Evolutionary conservation across 2,888 invertebrate species (phyloP), one percentile per base, ranked within the genome.

Genomic region (Erebia ligea): DNA sequence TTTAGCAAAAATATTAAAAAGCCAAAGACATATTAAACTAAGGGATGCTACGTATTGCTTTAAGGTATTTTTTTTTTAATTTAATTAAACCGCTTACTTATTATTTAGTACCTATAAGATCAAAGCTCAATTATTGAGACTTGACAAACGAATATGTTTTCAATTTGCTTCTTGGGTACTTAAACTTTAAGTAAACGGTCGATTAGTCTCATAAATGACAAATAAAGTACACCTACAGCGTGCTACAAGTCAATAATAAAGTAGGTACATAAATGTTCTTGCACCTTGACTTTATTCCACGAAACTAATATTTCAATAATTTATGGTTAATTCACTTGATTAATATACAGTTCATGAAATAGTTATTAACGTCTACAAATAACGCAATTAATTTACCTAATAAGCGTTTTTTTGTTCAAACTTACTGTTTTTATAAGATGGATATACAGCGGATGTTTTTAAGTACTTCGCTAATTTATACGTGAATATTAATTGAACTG

Each of bases 331-430:
- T 82, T 78, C 74, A 75, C 68, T 72, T 77, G 79, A 82, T 82
- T 80, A 81, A 82, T 81, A 79, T 77, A 76, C 73, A 76, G 76
- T 75, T 83, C 83, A 84, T 81, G 83, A 82, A 86, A 85, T 68
- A 75, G 78, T 84, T 84, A 86, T 86, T 84, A 85, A 78, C 76
- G 78, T 79, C 80, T 77, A 81, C 81, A 81, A 85, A 84, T 80
- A 81, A 80, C 78, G 77, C 80, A 81, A 82, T 83, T 83, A 84
- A 79, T 76, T 74, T 75, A 77, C 75, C 77, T 80, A 79, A 83
- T 82, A 82, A 80, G 77, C 59, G 50, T 48, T 75, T 78, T 79
- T 82, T 80, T 73, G 17, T 73, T 64, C 34, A 8, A n/a, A 6
- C 65, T 15, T 11, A 52, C 66, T 67, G 48, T 57, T 45, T 34